Conservation (phyloP, 2,113 vertebrate genomes). For the Rhodinocichla rosea region DNA sequence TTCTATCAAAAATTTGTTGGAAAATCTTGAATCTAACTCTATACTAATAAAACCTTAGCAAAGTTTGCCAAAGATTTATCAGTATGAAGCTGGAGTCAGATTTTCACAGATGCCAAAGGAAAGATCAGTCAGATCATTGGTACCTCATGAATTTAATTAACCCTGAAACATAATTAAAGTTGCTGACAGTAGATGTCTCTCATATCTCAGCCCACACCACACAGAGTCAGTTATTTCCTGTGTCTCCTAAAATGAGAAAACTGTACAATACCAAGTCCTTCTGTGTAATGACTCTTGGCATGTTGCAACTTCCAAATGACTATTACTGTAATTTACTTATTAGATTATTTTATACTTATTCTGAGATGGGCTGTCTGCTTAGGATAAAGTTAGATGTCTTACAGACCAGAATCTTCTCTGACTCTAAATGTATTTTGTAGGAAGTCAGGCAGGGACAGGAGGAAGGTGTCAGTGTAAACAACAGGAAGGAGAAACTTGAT, state of each 20-base stretch:
- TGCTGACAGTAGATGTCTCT: not conserved
- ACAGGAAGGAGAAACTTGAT: not conserved
- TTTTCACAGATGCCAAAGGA: not conserved
- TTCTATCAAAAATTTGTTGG: not conserved
- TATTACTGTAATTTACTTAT: not conserved
- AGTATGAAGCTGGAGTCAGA: not conserved
- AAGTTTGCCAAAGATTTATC: not conserved
- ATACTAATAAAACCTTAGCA: not conserved
- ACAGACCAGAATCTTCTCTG: not conserved
- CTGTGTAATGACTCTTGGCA: constrained; percentile 2
- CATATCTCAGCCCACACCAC: not conserved
- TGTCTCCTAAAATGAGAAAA: not conserved
- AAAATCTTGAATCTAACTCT: not conserved
- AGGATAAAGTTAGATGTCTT: not conserved
- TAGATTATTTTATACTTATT: constrained; percentile 18
- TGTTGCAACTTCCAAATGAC: not conserved
- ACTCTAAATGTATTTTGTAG: not conserved
- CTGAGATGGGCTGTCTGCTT: not conserved
- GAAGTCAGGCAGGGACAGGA: not conserved
- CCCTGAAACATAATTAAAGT: not conserved
- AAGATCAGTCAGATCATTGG: not conserved
- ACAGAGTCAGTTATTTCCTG: not conserved
- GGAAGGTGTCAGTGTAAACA: not conserved
- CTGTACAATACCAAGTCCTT: not conserved
- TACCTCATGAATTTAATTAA: not conserved